Base-by-base conservation (phyloP, 2,888 invertebrate species). In the Plebejus argus region DNA sequence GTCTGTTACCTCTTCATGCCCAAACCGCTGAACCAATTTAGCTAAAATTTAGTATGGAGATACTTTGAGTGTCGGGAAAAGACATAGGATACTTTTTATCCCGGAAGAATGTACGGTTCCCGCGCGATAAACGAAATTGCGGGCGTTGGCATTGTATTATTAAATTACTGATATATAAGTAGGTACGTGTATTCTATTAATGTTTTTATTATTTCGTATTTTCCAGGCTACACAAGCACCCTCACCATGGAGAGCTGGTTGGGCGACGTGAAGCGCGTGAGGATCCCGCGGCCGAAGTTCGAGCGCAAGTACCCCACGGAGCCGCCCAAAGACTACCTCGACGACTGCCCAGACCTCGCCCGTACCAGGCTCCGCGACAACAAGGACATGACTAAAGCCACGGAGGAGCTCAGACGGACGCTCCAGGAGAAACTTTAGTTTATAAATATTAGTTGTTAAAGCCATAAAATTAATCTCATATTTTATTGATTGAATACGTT, bases 231-330 rank as follows among this genome's bases (percentile, higher is more conserved):
- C 49, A 66, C 66, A 15, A 66, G 33, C 12, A 1, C 70, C 58
- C 4, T 33, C 53, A 72, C 7, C 83, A 98, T 98, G 97, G 98
- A 98, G 87, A 96, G 97, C 83, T 97, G 97, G 97, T 90, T 97
- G 85, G 96, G 96, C 82, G 97, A 98, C 89, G 97, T 98, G 75
- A 97, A 97, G 89, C 96, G 97, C 82, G 96, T 98, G 80, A 95
- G 97, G 83, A 98, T 98, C 84, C 98, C 98, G 39, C 95, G 98
- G 81, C 98, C 98, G 6, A 98, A 98, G 94, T 97, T 97, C 86
- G 96, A 95, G 76, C 95, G 94, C 83, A 95, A 94, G 85, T 96
- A 95, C 83, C 97, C 96, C 78, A 96, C 94, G 79, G 97, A 97
- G 85, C 97, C 97, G 20, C 97, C 97, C 15, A 96, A 97, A 88